Percentiles rank a stretch among this genome's conserved stretches.
Evolutionary conservation across 2,797 vertebrate genomes (phyloP).

Genomic region (Argentina silus): DNA sequence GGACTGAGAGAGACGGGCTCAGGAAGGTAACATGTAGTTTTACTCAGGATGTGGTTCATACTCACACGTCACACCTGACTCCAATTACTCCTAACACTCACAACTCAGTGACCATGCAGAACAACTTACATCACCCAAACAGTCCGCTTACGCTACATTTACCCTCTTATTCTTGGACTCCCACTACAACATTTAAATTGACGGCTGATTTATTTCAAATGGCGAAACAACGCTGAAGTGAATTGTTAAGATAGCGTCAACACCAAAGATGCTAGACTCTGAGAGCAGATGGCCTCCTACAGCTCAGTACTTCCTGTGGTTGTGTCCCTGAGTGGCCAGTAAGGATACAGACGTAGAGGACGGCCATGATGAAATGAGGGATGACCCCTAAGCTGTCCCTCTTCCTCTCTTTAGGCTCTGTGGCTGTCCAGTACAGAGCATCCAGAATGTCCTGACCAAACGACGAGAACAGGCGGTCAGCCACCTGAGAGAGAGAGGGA

Average conservation of each 20-base stretch:
- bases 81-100: no score
- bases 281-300: neutral
- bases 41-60: no score
- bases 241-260: neutral
- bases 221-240: no score
- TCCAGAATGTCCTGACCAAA: conserved; percentile 98
- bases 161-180: no score
- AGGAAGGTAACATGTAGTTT: neutral
- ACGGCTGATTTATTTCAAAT: no score
- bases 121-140: no score
- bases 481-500: conserved; percentile 78
- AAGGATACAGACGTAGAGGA: conserved; percentile 99
- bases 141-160: no score
- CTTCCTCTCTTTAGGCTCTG: conserved; percentile 94
- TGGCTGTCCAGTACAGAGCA: conserved; percentile 97
- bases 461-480: conserved; percentile 96
- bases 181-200: no score
- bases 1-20: conserved; percentile 77
- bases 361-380: conserved; percentile 96
- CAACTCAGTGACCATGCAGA: no score
- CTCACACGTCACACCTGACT: no score
- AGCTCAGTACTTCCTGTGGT: neutral
- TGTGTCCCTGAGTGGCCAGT: neutral
- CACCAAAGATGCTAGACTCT: neutral
- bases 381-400: conserved; percentile 94